A percentile compares a stretch with the other conserved stretches of the same genome.
These are phyloP conservation scores for Aplysia californica DNA, from an alignment of 1,140 invertebrate species.

Conservation along the genomic window DNA sequence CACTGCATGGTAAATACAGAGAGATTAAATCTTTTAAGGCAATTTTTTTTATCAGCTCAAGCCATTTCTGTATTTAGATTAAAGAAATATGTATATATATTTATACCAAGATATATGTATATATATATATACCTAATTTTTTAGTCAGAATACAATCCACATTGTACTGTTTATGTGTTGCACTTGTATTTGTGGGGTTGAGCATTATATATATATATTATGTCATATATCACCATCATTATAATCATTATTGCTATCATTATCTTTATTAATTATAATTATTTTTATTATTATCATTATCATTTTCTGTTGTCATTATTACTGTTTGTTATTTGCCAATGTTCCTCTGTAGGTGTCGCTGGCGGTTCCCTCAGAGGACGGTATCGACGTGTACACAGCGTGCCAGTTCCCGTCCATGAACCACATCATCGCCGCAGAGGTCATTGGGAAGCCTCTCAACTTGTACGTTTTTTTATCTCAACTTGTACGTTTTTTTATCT, in stretches of 20 bases:
- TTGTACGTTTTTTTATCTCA: conserved; percentile 23
- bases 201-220: neutral
- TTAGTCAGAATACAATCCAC: too few species aligned
- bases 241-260: neutral
- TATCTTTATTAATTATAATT: neutral
- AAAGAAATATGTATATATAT: too few species aligned
- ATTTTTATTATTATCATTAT: neutral
- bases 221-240: neutral
- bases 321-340: neutral
- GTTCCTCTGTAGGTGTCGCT: conserved; percentile 41
- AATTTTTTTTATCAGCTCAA: too few species aligned
- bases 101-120: too few species aligned
- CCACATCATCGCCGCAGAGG: conserved; percentile 74
- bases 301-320: neutral
- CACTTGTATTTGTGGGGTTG: too few species aligned
- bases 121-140: neutral
- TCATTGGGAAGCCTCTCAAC: conserved; percentile 66
- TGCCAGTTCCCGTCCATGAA: conserved; percentile 72
- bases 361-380: conserved; percentile 62
- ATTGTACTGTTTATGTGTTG: too few species aligned
- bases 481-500: too few species aligned
- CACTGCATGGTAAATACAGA: neutral
- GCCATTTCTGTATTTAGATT: too few species aligned
- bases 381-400: conserved; percentile 54
- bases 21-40: too few species aligned